These are phyloP conservation scores for Alentia gelatinosa DNA, from an alignment of 2,888 invertebrate species.

Conservation along the genomic window DNA sequence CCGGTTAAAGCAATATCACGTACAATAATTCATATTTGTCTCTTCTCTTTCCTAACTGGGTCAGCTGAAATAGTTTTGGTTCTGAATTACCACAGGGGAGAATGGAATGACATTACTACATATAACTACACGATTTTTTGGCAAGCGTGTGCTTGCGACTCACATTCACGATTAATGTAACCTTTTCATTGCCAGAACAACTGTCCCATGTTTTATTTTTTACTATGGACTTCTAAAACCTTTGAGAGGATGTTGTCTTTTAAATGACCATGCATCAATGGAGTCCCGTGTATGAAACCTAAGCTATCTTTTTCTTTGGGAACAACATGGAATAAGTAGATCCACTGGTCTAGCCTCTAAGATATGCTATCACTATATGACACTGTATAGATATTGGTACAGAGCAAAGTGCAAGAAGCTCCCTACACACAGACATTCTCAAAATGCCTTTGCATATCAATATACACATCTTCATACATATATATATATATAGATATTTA, in stretches of 20 bases:
- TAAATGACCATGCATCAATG: too few species aligned
- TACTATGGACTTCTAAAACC: too few species aligned
- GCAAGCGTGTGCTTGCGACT: not conserved
- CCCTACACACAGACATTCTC: not conserved
- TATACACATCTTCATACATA: conserved; percentile 6
- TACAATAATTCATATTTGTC: not conserved
- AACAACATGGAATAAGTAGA: conserved; percentile 1
- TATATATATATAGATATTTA: not conserved
- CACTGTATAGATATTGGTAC: not conserved
- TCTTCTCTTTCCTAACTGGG: not conserved
- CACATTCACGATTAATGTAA: not conserved
- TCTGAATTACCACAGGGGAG: not conserved
- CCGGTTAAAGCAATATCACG: not conserved
- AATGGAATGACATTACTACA: not conserved
- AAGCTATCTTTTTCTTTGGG: not conserved
- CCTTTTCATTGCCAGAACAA: not conserved
- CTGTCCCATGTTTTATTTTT: not conserved
- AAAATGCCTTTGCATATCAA: conserved; percentile 24
- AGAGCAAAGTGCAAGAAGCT: not conserved
- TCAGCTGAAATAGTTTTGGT: not conserved
- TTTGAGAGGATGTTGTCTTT: too few species aligned
- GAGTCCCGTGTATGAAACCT: not conserved
- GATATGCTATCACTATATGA: not conserved
- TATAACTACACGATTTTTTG: not conserved
- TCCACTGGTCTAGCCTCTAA: not conserved